Base-by-base conservation (phyloP, 92 coral and sea anemone species). In the Epizoanthus fatuus region DNA sequence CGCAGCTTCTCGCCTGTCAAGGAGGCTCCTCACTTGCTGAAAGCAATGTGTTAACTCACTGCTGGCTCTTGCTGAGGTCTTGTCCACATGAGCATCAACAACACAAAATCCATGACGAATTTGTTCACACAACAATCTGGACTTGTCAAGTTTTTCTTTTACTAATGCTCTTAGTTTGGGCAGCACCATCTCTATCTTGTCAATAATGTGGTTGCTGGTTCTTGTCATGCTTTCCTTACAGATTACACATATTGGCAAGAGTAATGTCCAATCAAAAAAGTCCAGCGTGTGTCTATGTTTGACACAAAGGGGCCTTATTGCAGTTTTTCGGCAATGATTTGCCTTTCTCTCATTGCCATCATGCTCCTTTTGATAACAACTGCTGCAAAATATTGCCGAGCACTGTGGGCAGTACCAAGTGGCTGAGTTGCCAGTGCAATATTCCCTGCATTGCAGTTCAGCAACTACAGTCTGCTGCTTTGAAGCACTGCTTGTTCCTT, bases 331-430 rank as follows among this genome's bases (percentile, higher is more conserved):
- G 4, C 89, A 96, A 65, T 97, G 99, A 44, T 86, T 77, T 22
- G 87, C 89, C 86, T 97, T 97, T 29, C 99, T 83, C 67, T 87
- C 92, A 63, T 87, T 95, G 22, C 97, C 92, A 56, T 80, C 70
- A 59, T 97, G 99, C 59, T 97, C 99, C 45, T 80, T 92, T 63
- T 93, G 88, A 63, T 91, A 97, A 42, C 99, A 97, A 8, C 86
- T 81, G n/a, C 83, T 69, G 84, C 99, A 97, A 90, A 91, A 97
- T 82, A 95, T 93, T 45, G 98, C 96, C 19, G 94, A 88, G 63
- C 99, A 97, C 70, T 97, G 98, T 32, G 98, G 97, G 22, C 99
- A 97, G 69, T 95, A 97, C 81, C 84, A 97, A 63, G 90, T 91
- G 0, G 98, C 98, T 57, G 74, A 11, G 68, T 86, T 88, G 1